Percentiles rank a stretch among this genome's conserved stretches.
phyloP scores from a whole-genome alignment of 2,797 vertebrate genomes.

The Acanthopagrus latus region DNA sequence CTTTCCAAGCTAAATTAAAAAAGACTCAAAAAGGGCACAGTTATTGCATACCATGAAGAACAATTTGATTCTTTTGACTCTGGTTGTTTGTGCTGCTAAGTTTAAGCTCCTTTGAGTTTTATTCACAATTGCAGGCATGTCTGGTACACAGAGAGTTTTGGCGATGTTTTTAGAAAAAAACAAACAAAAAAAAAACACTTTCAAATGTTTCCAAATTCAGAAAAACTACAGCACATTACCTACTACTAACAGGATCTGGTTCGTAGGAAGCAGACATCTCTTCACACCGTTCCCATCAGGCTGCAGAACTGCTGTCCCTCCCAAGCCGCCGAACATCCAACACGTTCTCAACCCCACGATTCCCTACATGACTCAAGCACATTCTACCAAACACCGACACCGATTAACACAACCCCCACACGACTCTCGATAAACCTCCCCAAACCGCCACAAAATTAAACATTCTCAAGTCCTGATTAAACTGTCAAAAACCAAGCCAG shows the following conservation, averaged over 20 bases:
- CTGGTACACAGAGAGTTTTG: conserved; percentile 44
- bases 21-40: conserved; percentile 56
- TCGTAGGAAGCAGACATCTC: conserved; percentile 33
- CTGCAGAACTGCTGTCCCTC: conserved; percentile 36
- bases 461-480: conserved; percentile 51
- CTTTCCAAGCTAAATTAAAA: conserved; percentile 63
- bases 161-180: conserved; percentile 31
- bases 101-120: conserved; percentile 26
- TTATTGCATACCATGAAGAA: conserved; percentile 80
- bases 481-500: conserved; percentile 22
- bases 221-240: conserved; percentile 55
- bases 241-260: conserved; percentile 63
- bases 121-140: conserved; percentile 63
- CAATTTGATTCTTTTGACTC: conserved; percentile 49
- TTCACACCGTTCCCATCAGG: conserved; percentile 27
- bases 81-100: conserved; percentile 58
- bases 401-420: conserved; percentile 35
- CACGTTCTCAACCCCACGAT: conserved; percentile 51
- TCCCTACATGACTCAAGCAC: conserved; percentile 67
- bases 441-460: conserved; percentile 33
- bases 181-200: conserved; percentile 20
- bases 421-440: conserved; percentile 47
- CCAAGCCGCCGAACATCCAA: conserved; percentile 38
- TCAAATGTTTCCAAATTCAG: conserved; percentile 34
- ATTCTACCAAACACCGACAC: conserved; percentile 59